Base-by-base conservation (phyloP, 1,140 invertebrate genomes). In the Drosophila parabipectinata region DNA sequence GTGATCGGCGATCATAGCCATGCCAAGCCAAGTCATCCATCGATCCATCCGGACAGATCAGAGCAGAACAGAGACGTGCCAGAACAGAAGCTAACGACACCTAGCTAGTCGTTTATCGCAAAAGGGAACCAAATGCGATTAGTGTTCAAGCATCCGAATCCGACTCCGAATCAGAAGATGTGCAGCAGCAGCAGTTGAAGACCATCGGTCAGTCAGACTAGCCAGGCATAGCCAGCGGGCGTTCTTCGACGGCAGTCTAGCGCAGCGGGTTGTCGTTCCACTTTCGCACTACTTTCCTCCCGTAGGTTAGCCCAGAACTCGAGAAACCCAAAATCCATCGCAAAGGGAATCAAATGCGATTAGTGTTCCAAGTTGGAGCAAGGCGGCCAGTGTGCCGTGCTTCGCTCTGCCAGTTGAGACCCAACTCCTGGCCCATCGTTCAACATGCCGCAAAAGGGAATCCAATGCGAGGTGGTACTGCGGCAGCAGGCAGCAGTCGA, bases 311-410 rank as follows among this genome's bases (percentile, higher is more conserved):
- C 47, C 55, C 66, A 80, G 60, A 61, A 60, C 34, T 54, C 45
- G 52, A 73, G 50, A 26, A 28, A 73, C 12, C 28, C 68, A 72
- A 30, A 4, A 61, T 88, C 79, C 82, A 88, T 87, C 82, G 83
- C 83, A 88, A 88, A 83, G 83, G 83, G 83, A 88, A 88, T 83
- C 83, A 88, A 88, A 79, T 82, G 83, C 83, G 83, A 88, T 88
- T 83, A 89, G 83, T 88, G 83, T 88, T 83, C 76, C 76, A 88
- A 79, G 82, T 75, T 71, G 50, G 61, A 72, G 72, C 84, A 72
- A 66, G 71, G 74, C 71, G 66, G 57, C 44, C 59, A 50, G 34
- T 64, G 79, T 14, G 77, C 66, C 59, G 57, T 44, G 66, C 67
- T 69, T 63, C 45, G 82, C 77, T 87, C 53, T 50, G 83, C 82